Percentiles rank a stretch among this genome's conserved stretches.
Conservation (phyloP, 2,113 vertebrate species). For the Columbina picui region DNA sequence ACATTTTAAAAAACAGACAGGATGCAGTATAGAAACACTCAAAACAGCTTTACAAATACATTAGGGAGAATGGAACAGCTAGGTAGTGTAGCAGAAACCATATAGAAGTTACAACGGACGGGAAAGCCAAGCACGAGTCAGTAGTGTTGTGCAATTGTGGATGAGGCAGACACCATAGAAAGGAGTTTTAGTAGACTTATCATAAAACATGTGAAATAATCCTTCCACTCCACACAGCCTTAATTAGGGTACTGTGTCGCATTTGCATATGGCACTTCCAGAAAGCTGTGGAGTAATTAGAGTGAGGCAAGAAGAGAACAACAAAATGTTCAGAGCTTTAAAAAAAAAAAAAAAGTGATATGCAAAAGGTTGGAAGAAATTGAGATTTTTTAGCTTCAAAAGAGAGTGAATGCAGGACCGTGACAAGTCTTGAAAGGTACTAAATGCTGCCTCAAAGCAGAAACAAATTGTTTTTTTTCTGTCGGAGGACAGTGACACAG, state of each 20-base stretch:
- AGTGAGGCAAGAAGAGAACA: neutral
- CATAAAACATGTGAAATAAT: neutral
- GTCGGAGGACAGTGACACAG: neutral
- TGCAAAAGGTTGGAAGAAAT: neutral
- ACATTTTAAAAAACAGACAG: neutral
- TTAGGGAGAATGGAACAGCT: neutral
- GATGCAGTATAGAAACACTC: fast-evolving
- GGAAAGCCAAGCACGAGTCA: neutral
- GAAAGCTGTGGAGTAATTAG: neutral
- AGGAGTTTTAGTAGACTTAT: neutral
- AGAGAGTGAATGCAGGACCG: neutral
- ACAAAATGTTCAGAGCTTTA: neutral
- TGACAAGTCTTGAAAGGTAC: neutral
- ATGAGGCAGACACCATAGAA: neutral
- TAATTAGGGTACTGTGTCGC: neutral
- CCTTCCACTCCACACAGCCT: neutral
- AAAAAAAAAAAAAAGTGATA: neutral
- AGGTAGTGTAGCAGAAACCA: neutral
- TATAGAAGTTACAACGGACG: fast-evolving
- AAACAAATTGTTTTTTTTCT: neutral
- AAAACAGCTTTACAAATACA: neutral
- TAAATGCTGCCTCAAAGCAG: neutral
- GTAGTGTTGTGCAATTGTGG: neutral
- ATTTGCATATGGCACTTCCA: neutral
- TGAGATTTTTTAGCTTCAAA: neutral